phyloP scores from a whole-genome alignment of 2,113 vertebrate genomes.

The Progne subis region DNA sequence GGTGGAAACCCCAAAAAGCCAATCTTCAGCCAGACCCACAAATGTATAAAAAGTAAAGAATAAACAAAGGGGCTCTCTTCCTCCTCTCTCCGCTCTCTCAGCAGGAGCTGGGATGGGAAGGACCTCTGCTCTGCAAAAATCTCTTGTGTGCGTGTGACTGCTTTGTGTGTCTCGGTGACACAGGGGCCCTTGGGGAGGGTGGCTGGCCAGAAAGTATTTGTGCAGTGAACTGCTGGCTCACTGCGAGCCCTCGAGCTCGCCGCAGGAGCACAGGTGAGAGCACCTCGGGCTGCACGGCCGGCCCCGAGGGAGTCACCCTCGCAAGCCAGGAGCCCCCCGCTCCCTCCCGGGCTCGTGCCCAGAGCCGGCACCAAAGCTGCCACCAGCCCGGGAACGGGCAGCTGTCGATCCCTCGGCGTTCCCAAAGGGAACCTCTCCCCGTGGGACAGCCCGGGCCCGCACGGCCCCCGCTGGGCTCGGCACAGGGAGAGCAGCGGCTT shows the following conservation, averaged over 20 bases:
- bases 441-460: not conserved
- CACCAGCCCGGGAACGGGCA: not conserved
- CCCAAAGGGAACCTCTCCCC: not conserved
- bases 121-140: too few species aligned
- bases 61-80: too few species aligned
- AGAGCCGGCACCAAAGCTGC: not conserved
- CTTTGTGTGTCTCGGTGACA: too few species aligned
- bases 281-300: not conserved
- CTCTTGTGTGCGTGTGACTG: too few species aligned
- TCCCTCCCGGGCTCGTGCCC: not conserved
- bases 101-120: too few species aligned
- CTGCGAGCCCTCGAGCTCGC: not conserved
- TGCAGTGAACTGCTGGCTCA: not conserved
- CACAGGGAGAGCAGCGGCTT: not conserved
- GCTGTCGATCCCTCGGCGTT: not conserved
- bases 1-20: too few species aligned
- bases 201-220: not conserved
- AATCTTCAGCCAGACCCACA: too few species aligned
- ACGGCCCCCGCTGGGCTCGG: not conserved
- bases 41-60: too few species aligned
- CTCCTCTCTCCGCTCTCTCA: too few species aligned
- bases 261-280: not conserved
- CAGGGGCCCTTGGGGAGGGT: not conserved
- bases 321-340: not conserved
- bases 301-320: not conserved